phyloP scores from a whole-genome alignment of 2,113 vertebrate species.

The Plotosus lineatus region DNA sequence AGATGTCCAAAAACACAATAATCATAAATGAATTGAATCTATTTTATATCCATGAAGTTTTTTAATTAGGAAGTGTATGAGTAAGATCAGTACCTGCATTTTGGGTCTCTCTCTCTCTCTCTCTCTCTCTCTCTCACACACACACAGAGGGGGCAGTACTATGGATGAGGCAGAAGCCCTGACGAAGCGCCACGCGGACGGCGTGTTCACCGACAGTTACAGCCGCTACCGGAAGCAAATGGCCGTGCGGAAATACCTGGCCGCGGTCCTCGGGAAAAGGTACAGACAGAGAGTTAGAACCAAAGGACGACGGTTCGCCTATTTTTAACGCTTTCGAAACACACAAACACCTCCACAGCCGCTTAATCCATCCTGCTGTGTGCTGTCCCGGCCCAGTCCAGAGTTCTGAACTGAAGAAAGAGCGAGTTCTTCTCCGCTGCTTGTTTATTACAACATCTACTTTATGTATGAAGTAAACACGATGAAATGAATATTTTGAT shows the following conservation, averaged over 20 bases:
- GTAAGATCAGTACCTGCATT: neutral
- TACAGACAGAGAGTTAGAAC: conserved; percentile 99
- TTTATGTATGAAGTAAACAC: conserved; percentile 98
- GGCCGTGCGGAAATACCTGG: conserved; percentile 99
- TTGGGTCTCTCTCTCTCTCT: conserved; percentile 24
- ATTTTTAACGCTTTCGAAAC: conserved; percentile 87
- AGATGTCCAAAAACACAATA: neutral
- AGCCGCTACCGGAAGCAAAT: conserved; percentile 99
- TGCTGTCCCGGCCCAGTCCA: conserved; percentile 82
- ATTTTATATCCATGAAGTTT: neutral
- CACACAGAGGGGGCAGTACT: conserved; percentile 72
- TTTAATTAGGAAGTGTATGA: neutral
- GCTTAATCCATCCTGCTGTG: conserved; percentile 71
- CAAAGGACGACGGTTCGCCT: conserved; percentile 96
- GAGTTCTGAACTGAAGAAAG: conserved; percentile 86
- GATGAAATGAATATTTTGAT: conserved; percentile 99
- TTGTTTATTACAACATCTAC: conserved; percentile 96
- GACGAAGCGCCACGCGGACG: conserved; percentile 95
- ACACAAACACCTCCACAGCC: neutral
- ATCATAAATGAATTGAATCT: neutral
- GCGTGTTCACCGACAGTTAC: conserved; percentile 99
- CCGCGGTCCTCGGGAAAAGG: conserved; percentile 98
- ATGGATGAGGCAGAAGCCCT: conserved; percentile 86
- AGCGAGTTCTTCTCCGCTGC: conserved; percentile 77
- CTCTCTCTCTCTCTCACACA: conserved; percentile 41